Evolutionary conservation across 2,113 vertebrate species (phyloP), one percentile per base, ranked within the genome.

Genomic region (Falcunculus frontatus): DNA sequence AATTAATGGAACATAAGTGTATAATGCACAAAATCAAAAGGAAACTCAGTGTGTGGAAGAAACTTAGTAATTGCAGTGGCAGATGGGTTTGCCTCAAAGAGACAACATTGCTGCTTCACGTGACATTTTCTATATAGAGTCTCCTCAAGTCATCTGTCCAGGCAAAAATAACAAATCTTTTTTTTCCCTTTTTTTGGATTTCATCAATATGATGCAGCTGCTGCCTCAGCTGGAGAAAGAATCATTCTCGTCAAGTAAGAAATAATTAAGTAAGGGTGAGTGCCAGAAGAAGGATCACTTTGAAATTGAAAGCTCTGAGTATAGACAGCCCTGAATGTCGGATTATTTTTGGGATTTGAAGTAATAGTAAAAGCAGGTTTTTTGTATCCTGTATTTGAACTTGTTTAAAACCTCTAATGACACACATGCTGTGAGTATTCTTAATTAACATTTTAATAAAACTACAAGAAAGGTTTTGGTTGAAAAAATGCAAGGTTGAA

Each of bases 401-500:
- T 5, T 94, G 27, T 64, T 87, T 82, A 53, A 91, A 90, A 79
- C 30, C 9, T 78, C 72, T 84, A 81, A 86, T 81, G 35, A 52
- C 41, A 20, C 5, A 21, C 52, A 49, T 75, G 21, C 12, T 87
- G 16, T 83, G 44, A 73, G 16, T 50, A 76, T 55, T 89, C 55
- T 82, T 90, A 90, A 93, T 87, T 87, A 89, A 49, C 3, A 67
- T 92, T 90, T 92, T 89, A 80, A 83, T 44, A 84, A 92, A 86
- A 52, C 6, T 64, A 53, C 10, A 17, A 89, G 32, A 84, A 89
- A 78, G 3, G 1, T 30, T 91, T 93, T 86, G 11, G 7, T 60
- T 83, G 42, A 84, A 90, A 72, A 60, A 94, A 80, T 42, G 26
- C 8, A 82, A 67, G 13, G 63, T 56, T 73, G 83, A 85, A 84